Evolutionary conservation across 2,113 vertebrate genomes (phyloP).

Genomic region (Hippocampus zosterae): DNA sequence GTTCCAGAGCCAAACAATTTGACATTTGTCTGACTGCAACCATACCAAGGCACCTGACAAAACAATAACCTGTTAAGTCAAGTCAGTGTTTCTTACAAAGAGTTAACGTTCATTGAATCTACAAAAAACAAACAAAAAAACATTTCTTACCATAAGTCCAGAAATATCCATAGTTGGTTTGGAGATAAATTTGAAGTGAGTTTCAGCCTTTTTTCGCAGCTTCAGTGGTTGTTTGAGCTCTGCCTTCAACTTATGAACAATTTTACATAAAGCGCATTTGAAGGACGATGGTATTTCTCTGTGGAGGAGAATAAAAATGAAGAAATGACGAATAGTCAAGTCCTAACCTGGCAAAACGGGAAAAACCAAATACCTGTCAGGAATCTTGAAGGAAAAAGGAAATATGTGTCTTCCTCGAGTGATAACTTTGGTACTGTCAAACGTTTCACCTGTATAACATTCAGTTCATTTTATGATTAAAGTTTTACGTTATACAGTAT

Average conservation of each 20-base stretch:
- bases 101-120: accelerated
- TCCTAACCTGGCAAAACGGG: neutral
- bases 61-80: neutral
- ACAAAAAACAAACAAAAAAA: neutral
- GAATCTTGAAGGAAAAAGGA: slow-evolving; percentile 62
- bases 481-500: neutral
- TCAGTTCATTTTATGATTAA: neutral
- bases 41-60: slow-evolving; percentile 54
- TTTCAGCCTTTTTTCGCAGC: slow-evolving; percentile 30
- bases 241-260: slow-evolving; percentile 57
- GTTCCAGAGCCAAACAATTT: slow-evolving; percentile 55
- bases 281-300: slow-evolving; percentile 64
- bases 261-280: slow-evolving; percentile 25
- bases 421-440: slow-evolving; percentile 45
- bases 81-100: accelerated
- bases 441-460: neutral
- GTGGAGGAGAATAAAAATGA: neutral
- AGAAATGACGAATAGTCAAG: neutral
- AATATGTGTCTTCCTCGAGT: slow-evolving; percentile 49
- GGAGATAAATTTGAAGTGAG: slow-evolving; percentile 58
- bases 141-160: slow-evolving; percentile 51
- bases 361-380: slow-evolving; percentile 37
- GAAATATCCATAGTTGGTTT: slow-evolving; percentile 42
- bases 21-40: slow-evolving; percentile 46
- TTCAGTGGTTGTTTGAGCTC: slow-evolving; percentile 58